Percentiles rank a stretch among this genome's conserved stretches.
These are phyloP conservation scores for Eupithecia vulgata DNA, from an alignment of 2,888 invertebrate genomes.

Conservation along the genomic window DNA sequence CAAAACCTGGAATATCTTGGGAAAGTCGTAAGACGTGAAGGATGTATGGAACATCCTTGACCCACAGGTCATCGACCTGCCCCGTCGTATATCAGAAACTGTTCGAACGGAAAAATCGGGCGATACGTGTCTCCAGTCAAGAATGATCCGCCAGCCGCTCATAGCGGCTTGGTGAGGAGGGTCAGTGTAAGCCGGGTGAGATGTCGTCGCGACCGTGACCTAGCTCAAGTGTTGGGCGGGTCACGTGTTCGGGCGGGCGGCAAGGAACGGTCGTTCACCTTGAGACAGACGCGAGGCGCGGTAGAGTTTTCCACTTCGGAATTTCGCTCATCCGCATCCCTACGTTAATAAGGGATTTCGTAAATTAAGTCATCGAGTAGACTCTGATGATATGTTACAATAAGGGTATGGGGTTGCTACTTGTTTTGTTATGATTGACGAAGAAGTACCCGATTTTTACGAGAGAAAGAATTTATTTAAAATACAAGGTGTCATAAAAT, in stretches of 20 bases:
- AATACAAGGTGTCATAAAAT: no score
- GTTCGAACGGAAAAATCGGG: slow-evolving; percentile 80
- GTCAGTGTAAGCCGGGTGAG: slow-evolving; percentile 60
- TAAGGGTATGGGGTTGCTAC: neutral
- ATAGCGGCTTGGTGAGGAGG: slow-evolving; percentile 46
- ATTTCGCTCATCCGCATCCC: slow-evolving; percentile 12
- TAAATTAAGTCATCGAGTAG: neutral
- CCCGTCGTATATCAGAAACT: slow-evolving; percentile 72
- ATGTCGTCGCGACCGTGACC: slow-evolving; percentile 78
- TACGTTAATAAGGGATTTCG: neutral
- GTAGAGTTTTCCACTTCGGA: slow-evolving; percentile 41
- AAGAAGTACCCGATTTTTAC: neutral
- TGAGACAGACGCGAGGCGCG: slow-evolving; percentile 63
- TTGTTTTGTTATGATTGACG: neutral
- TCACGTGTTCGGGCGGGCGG: slow-evolving; percentile 79
- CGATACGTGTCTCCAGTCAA: slow-evolving; percentile 56
- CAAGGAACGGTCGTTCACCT: slow-evolving; percentile 77
- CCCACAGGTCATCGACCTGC: slow-evolving; percentile 70
- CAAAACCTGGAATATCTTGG: neutral
- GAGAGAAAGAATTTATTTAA: no score
- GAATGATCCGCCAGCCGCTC: slow-evolving; percentile 50
- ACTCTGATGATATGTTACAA: neutral
- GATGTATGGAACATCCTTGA: no score
- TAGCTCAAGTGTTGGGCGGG: slow-evolving; percentile 79
- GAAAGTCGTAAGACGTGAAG: slow-evolving; percentile 41